These are phyloP conservation scores for Pterostichus madidus DNA, from an alignment of 2,888 invertebrate genomes.

Conservation along the genomic window DNA sequence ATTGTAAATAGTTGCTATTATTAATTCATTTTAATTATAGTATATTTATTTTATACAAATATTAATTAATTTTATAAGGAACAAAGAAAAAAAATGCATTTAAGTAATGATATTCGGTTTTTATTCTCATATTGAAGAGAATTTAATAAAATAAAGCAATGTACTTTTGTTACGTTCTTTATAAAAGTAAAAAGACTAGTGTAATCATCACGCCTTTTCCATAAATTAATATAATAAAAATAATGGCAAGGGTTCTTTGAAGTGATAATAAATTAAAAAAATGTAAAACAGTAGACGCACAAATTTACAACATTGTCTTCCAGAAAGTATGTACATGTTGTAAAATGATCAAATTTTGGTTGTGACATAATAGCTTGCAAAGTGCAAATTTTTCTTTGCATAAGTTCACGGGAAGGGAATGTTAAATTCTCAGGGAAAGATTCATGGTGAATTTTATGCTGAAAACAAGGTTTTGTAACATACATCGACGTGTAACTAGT, in stretches of 20 bases:
- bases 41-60: constrained; percentile 16
- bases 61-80: constrained; percentile 1
- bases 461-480: not conserved
- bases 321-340: constrained; percentile 42
- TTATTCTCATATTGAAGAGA: constrained; percentile 12
- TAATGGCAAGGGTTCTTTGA: too few relatives aligned
- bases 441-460: not conserved
- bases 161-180: not conserved
- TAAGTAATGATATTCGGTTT: not conserved
- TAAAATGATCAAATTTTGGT: constrained; percentile 27
- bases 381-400: constrained; percentile 11
- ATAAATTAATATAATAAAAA: constrained; percentile 3
- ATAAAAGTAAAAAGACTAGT: not conserved
- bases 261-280: too few relatives aligned
- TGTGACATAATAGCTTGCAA: not conserved
- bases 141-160: not conserved
- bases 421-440: constrained; percentile 35
- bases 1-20: constrained; percentile 33
- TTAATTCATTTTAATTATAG: not conserved
- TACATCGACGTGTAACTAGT: constrained; percentile 38
- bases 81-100: not conserved
- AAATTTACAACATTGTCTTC: constrained; percentile 57
- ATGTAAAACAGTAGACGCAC: constrained; percentile 33
- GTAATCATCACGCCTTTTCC: constrained; percentile 23
- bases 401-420: constrained; percentile 36